Percentiles rank a stretch among this genome's conserved stretches.
Conservation (phyloP, 2,888 invertebrate genomes). For the Ethmia dodecea region DNA sequence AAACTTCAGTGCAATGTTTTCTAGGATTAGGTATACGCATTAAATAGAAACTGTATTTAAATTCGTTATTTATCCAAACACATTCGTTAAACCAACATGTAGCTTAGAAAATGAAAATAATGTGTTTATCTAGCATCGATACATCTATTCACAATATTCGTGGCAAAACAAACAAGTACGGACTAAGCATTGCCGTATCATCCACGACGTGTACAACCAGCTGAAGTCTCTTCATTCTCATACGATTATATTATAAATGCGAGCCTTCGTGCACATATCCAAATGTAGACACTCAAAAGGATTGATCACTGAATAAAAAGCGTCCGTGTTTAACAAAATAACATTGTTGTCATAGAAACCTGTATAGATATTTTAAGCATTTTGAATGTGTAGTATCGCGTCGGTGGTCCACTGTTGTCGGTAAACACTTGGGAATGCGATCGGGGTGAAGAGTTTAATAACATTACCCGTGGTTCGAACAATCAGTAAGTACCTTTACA, state of each 20-base stretch:
- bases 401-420: slow-evolving; percentile 51
- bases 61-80: no score
- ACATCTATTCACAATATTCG: slow-evolving; percentile 29
- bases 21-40: no score
- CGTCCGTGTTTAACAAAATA: slow-evolving; percentile 46
- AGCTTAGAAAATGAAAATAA: background rate
- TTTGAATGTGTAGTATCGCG: slow-evolving; percentile 19
- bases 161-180: slow-evolving; percentile 30
- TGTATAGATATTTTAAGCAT: slow-evolving; percentile 27
- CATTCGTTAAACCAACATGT: background rate
- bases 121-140: slow-evolving; percentile 15
- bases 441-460: slow-evolving; percentile 13
- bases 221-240: no score
- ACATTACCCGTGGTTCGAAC: no score
- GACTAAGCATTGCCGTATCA: slow-evolving; percentile 10
- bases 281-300: slow-evolving; percentile 22
- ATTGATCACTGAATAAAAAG: slow-evolving; percentile 45
- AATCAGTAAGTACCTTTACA: no score
- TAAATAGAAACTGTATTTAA: no score
- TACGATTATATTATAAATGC: no score
- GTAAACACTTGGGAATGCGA: slow-evolving; percentile 37
- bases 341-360: slow-evolving; percentile 45
- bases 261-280: no score
- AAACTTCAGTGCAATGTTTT: no score
- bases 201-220: no score